phyloP scores from a whole-genome alignment of 2,797 vertebrate genomes.

The Ctenosaura bakeri region DNA sequence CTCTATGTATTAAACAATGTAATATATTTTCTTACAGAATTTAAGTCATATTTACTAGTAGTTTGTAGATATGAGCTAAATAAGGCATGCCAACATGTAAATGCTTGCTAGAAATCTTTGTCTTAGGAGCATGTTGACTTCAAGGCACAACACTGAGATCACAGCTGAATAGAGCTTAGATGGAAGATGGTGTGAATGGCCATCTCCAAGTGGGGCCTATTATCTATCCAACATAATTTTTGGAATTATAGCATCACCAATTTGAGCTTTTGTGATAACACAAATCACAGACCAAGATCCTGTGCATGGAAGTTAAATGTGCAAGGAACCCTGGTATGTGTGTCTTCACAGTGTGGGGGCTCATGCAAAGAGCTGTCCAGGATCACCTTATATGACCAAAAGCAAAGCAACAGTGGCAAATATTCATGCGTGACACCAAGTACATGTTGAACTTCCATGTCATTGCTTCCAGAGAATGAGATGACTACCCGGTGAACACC shows the following conservation, averaged over 20 bases:
- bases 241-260: neutral
- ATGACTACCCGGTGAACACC: too few relatives aligned
- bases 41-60: neutral
- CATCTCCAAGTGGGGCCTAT: neutral
- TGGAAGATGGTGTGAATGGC: neutral
- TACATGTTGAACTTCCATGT: too few relatives aligned
- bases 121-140: neutral
- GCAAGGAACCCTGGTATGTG: too few relatives aligned
- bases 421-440: too few relatives aligned
- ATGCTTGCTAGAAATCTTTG: conserved; percentile 10
- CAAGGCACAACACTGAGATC: neutral
- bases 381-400: too few relatives aligned
- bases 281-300: neutral
- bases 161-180: too few relatives aligned
- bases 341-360: too few relatives aligned
- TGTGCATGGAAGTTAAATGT: too few relatives aligned
- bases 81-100: neutral
- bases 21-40: neutral
- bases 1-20: neutral
- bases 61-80: neutral
- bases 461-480: too few relatives aligned
- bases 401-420: too few relatives aligned
- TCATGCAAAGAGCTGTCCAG: too few relatives aligned
- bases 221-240: neutral
- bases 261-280: neutral